Base-by-base conservation (phyloP, 2,888 invertebrate genomes). In the Furcula furcula region DNA sequence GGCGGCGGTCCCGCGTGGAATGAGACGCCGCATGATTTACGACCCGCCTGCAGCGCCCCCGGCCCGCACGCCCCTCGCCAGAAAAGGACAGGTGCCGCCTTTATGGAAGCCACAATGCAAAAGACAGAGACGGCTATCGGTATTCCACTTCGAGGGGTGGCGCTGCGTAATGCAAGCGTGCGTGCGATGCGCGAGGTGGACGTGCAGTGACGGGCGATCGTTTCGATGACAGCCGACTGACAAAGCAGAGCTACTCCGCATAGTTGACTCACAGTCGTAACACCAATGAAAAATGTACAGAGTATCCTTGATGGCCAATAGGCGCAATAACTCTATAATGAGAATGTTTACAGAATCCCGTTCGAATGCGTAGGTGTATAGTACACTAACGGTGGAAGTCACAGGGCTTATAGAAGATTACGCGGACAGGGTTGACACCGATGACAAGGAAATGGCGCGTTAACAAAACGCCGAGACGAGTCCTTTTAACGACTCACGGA, bases 131-230 rank as follows among this genome's bases (percentile, higher is more conserved):
- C 73, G 42, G 67, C 66, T 68, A 69, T 70, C 58, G 55, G 69
- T 69, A 67, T 71, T 65, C 61, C 46, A 62, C 62, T 76, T 78
- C 80, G 76, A 77, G 85, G 88, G 88, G 88, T 83, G 87, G 85
- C 85, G 82, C 85, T 87, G 87, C 86, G 87, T 87, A 85, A 85
- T 88, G 88, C 88, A 88, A 86, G 85, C 87, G 84, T 86, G 86
- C 85, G 85, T 84, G 82, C 79, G 81, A 83, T 85, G 86, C 87
- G 87, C 88, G 85, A 85, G 84, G 81, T 82, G 78, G 82, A 84
- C 85, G 71, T 87, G 87, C 87, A 86, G 80, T 69, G 86, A 84
- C 84, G 79, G 79, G 70, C 82, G 85, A 83, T 82, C 83, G 84
- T 72, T 78, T 63, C 74, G 85, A 75, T 86, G 86, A 86, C 86